Base-by-base conservation (phyloP, 2,113 vertebrate species). In the Oophaga pumilio region DNA sequence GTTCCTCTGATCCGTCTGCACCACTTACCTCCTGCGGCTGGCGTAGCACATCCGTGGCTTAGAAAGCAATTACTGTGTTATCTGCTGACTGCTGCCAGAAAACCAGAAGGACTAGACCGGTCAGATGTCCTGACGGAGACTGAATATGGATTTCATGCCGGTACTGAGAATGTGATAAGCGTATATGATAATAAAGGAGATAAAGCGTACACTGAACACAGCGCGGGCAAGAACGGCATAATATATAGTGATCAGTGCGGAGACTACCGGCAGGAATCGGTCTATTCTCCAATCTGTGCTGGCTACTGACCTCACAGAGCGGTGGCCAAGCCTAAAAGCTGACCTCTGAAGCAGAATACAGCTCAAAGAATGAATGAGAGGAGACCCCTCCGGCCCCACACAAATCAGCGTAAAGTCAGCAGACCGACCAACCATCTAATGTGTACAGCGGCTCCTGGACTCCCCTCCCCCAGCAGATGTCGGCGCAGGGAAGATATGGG, bases 1-100 rank as follows among this genome's bases (percentile, higher is more conserved):
- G 20, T 14, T 12, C 59, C 60, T 87, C 10, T 71, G 62, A 87
- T 80, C 43, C 13, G 6, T 53, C 62, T 53, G 78, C 24, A 26
- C 53, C 87, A 88, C 80, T 82, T 82, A 74, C 78, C 69, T 87
- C 78, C 68, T 24, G 64, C 50, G n/a, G 28, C 86, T 87, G 43
- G 15, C 57, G 52, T 62, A 64, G 68, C 79, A 50, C 69, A 83
- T 76, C 86, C 66, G 59, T 60, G 85, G 76, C 50, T 87, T 17
- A 26, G 8, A 69, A 66, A 81, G 64, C 64, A 57, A 73, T 80
- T 66, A 28, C 15, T 73, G 53, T 33, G 49, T 74, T 26, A 82
- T 82, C 33, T 60, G 24, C 68, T 82, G 33, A 24, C 79, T 82
- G 56, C 22, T 74, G 20, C 78, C 86, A 74, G 79, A 78, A 52